Evolutionary conservation across 2,113 vertebrate genomes (phyloP).

Genomic region (Eleginops maclovinus): DNA sequence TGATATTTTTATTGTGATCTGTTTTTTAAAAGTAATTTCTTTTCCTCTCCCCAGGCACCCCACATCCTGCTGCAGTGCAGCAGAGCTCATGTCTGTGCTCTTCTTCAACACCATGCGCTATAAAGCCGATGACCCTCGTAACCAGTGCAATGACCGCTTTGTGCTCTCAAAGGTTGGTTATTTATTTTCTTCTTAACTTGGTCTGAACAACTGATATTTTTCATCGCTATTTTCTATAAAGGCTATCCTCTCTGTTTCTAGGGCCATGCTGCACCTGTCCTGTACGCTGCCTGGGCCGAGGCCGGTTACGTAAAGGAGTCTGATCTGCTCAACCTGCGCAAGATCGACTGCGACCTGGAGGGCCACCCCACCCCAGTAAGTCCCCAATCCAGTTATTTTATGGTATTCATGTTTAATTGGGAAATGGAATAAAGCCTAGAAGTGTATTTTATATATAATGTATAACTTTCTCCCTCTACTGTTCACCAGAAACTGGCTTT

Average conservation of each 20-base stretch:
- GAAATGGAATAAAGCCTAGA: neutral
- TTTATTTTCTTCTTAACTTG: neutral
- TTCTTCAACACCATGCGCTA: slow-evolving; percentile 90
- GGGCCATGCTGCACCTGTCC: slow-evolving; percentile 87
- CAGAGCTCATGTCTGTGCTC: slow-evolving; percentile 88
- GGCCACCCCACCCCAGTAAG: slow-evolving; percentile 90
- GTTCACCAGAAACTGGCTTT: slow-evolving; percentile 85
- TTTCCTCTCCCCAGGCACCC: slow-evolving; percentile 79
- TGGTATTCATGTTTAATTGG: neutral
- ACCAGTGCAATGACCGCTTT: slow-evolving; percentile 88
- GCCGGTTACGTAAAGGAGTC: slow-evolving; percentile 83
- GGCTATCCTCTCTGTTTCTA: slow-evolving; percentile 19
- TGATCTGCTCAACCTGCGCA: slow-evolving; percentile 85
- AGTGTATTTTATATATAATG: neutral
- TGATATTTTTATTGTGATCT: neutral
- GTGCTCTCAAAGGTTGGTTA: slow-evolving; percentile 86
- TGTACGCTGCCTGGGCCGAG: slow-evolving; percentile 87
- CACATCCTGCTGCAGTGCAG: slow-evolving; percentile 88
- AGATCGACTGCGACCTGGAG: slow-evolving; percentile 84
- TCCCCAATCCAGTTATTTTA: neutral
- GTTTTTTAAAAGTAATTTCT: neutral
- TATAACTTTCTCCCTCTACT: neutral
- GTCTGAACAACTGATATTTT: neutral
- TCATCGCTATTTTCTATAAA: rapidly evolving
- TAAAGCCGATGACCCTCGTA: slow-evolving; percentile 79